Evolutionary conservation across 2,888 invertebrate species (phyloP).

Genomic region (Odontocolon sp.): DNA sequence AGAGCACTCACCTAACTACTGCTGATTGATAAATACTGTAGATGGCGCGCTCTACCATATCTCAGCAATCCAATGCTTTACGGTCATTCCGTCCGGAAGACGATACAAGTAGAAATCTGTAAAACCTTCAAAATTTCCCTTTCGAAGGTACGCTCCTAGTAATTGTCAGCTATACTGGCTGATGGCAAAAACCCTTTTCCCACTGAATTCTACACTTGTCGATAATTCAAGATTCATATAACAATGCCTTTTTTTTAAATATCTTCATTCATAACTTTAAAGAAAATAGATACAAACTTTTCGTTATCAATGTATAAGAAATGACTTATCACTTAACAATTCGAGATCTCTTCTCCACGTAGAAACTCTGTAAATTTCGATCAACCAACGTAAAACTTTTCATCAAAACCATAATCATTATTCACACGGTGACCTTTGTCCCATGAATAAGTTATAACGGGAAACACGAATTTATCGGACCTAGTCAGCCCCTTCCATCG

Average conservation of each 20-base stretch:
- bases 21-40: neutral
- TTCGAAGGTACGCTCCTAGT: slow-evolving; percentile 12
- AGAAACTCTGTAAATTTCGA: no score
- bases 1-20: neutral
- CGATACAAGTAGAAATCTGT: slow-evolving; percentile 23
- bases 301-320: slow-evolving; percentile 14
- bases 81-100: neutral
- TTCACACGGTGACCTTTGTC: neutral
- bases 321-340: neutral
- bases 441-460: slow-evolving; percentile 33
- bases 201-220: neutral
- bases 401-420: slow-evolving; percentile 20
- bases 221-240: neutral
- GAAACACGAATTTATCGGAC: slow-evolving; percentile 29
- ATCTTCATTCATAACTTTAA: slow-evolving; percentile 22
- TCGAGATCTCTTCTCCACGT: no score
- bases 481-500: slow-evolving; percentile 39
- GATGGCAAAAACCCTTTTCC: neutral
- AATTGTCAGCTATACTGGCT: neutral
- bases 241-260: slow-evolving; percentile 2
- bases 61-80: neutral
- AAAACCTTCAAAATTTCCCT: neutral
- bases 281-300: slow-evolving; percentile 24
- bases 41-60: neutral
- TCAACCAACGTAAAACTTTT: no score